Evolutionary conservation across 2,797 vertebrate species (phyloP), one percentile per base, ranked within the genome.

Genomic region (Poeciliopsis turneri): DNA sequence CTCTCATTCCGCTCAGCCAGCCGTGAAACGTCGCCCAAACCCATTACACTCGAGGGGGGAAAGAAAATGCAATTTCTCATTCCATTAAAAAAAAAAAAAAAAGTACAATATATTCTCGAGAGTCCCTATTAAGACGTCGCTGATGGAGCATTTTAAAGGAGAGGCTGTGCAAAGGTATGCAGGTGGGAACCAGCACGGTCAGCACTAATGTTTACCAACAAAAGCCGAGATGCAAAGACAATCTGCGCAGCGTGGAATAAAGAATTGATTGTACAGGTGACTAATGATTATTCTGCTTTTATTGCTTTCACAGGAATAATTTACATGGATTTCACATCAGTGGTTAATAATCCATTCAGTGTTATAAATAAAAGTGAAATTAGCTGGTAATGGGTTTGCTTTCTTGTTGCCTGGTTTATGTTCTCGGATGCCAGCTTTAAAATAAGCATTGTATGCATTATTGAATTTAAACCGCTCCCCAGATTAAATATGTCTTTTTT

Each of bases 51-150:
- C 82, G 46, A 76, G 94, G 95, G 41, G 94, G 95, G 93, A 96
- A 96, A 97, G 97, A 97, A 97, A 98, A 98, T 96, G 96, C 97
- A 97, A 97, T 98, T 97, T 98, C 96, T 97, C 97, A 97, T 97
- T 96, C 96, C 96, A 97, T 97, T 97, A 97, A 93, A 97, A 97
- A 49, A 25, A 87, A 86, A 88, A 83, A 95, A 97, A 97, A 46
- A 88, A 84, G 95, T 96, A 97, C 96, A 97, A 97, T 97, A 97
- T 97, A 98, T 96, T 97, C 96, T 96, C 94, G 95, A 94, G 94
- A 70, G 68, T 70, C 96, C 93, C 96, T 97, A 99, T 98, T 97
- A 98, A 98, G 97, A 98, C 96, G 96, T 98, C 96, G 97, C 94
- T 97, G 97, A 97, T 97, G 91, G 95, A 95, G 95, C 96, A 96